Evolutionary conservation across 2,888 invertebrate genomes (phyloP), one percentile per base, ranked within the genome.

Genomic region (Zootermopsis nevadensis): DNA sequence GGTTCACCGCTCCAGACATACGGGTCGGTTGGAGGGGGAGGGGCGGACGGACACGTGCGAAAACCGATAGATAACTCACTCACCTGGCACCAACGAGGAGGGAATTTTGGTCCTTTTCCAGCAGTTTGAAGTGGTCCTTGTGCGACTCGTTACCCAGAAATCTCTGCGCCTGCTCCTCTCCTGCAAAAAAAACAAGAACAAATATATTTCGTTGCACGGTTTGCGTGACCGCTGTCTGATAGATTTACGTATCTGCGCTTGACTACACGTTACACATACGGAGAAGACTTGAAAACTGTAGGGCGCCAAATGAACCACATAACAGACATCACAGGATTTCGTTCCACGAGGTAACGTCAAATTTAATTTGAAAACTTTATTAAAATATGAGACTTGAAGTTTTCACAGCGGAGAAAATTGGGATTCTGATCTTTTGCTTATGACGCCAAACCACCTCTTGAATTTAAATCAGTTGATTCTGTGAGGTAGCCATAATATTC

Each of bases 81-180:
- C 91, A 96, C 96, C 96, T 95, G 88, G 97, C 98, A 87, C 98
- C 98, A 87, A 98, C 93, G 88, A 98, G 92, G 88, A 98, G 92
- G 84, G 95, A 95, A 89, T 94, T 94, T 87, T 96, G 94, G 90
- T 97, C 95, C 90, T 94, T 94, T 90, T 96, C 95, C 90, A 98
- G 93, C 88, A 98, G 93, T 89, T 96, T 95, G 92, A 98, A 98
- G 90, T 96, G 95, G 90, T 98, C 96, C 87, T 93, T 92, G 88
- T 93, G 93, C 86, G 95, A 94, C 87, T 92, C 92, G 90, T 97
- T 97, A 87, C 97, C 97, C 88, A 93, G 91, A 89, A 96, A 95
- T 89, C 93, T 93, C 87, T 94, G 94, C 87, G 94, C 92, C 88
- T 93, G 92, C 90, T 94, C 93, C 89, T 94, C 94, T 89, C 93